Evolutionary conservation across 92 coral and sea anemone species (phyloP).

Genomic region (Plumapathes pennacea): DNA sequence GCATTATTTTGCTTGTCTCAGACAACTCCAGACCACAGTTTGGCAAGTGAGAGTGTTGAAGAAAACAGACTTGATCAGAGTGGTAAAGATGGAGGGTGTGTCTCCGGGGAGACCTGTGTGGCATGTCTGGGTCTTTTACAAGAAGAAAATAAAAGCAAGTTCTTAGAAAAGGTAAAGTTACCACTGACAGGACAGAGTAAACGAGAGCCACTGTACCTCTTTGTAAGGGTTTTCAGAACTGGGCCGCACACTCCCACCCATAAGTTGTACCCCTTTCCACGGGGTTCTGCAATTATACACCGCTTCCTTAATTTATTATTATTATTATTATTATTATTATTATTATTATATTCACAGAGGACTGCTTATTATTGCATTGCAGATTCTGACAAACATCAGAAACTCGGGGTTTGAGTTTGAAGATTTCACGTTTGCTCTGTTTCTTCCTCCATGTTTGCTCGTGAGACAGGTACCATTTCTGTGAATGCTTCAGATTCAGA

Average conservation of each 20-base stretch:
- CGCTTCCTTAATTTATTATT: too few species aligned
- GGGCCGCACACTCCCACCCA: too few species aligned
- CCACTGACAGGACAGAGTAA: too few species aligned
- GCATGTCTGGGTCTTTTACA: constrained; percentile 62
- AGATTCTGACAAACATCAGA: constrained; percentile 52
- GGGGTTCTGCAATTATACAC: too few species aligned
- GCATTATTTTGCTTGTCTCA: too few species aligned
- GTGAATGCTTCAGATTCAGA: background rate
- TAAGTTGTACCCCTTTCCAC: too few species aligned
- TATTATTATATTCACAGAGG: background rate
- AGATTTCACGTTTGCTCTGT: constrained; percentile 65
- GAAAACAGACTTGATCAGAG: background rate
- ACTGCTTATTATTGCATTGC: constrained; percentile 37
- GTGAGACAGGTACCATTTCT: constrained; percentile 65
- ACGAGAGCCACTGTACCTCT: too few species aligned
- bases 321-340: background rate
- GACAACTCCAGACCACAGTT: too few species aligned
- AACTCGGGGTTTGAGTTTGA: constrained; percentile 69
- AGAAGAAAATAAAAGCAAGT: constrained; percentile 15
- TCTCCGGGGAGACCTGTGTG: constrained; percentile 35
- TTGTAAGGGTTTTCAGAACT: too few species aligned
- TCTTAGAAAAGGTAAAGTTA: constrained; percentile 45
- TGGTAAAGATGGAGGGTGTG: too few species aligned
- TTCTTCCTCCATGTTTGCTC: constrained; percentile 55
- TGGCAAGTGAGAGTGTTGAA: constrained; percentile 1